phyloP scores from a whole-genome alignment of 2,113 vertebrate species.

The Hypanus sabinus region DNA sequence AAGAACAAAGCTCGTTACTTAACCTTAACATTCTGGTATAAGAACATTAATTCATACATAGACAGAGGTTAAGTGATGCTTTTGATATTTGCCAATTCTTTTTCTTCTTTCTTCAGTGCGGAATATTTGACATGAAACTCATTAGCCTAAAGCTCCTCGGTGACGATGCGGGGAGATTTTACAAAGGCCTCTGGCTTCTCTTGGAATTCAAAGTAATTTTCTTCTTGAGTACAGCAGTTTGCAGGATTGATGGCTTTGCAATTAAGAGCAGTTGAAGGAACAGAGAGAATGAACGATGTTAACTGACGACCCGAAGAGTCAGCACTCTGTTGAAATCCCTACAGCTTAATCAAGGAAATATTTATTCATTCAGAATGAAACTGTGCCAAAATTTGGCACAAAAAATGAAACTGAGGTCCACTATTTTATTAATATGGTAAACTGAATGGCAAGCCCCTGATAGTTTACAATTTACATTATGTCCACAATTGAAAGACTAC shows the following conservation, averaged over 20 bases:
- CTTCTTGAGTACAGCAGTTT: conserved; percentile 42
- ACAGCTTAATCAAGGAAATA: conserved; percentile 52
- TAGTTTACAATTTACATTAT: background rate
- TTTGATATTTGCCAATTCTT: conserved; percentile 1
- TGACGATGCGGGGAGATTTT: conserved; percentile 46
- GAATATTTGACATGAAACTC: conserved; percentile 44
- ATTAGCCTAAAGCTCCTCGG: conserved; percentile 32
- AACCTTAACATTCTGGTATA: background rate
- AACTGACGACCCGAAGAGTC: conserved; percentile 40
- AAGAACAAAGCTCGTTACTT: background rate
- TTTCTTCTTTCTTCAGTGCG: conserved; percentile 4
- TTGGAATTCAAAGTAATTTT: conserved; percentile 57
- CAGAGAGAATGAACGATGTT: conserved; percentile 4
- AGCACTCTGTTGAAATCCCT: conserved; percentile 52
- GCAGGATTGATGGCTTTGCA: conserved; percentile 47
- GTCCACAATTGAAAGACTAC: background rate
- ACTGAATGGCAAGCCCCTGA: background rate
- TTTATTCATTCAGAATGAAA: conserved; percentile 58
- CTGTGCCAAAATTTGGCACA: conserved; percentile 44
- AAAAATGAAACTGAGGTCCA: conserved; percentile 42
- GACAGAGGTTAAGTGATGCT: background rate
- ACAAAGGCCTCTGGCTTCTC: conserved; percentile 48
- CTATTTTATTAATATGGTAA: conserved; percentile 47
- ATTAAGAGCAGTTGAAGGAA: conserved; percentile 50
- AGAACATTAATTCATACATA: background rate